A percentile compares a stretch with the other conserved stretches of the same genome.
Conservation (phyloP, 2,888 invertebrate species). For the Tupiocoris notatus region DNA sequence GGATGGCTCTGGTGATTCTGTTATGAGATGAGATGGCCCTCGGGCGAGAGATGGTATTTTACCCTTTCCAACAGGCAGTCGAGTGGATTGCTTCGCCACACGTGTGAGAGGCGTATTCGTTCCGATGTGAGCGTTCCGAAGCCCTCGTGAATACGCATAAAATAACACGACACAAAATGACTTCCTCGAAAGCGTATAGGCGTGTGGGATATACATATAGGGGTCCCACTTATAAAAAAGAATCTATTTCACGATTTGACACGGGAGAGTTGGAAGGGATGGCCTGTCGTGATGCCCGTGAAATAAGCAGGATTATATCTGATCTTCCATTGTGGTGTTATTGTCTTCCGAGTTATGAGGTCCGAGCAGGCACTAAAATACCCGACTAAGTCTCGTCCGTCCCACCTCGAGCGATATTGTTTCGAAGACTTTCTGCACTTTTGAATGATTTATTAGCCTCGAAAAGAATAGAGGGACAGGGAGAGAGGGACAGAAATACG, state of each 20-base stretch:
- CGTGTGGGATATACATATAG: too few species aligned
- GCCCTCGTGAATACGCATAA: constrained; percentile 32
- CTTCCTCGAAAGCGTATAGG: too few species aligned
- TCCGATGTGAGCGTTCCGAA: background rate
- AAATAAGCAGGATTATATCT: constrained; percentile 33
- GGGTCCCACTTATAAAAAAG: constrained; percentile 6
- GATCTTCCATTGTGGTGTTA: constrained; percentile 22
- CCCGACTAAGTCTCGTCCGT: background rate
- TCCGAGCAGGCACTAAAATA: background rate
- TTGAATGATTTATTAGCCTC: constrained; percentile 37
- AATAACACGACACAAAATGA: constrained; percentile 28
- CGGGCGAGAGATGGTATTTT: constrained; percentile 18
- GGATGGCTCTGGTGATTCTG: constrained; percentile 1
- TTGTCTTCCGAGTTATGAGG: background rate
- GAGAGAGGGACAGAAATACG: background rate
- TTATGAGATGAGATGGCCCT: constrained; percentile 25
- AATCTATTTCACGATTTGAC: constrained; percentile 37
- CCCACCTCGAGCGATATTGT: background rate
- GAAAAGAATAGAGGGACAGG: background rate
- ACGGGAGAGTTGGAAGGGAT: constrained; percentile 8
- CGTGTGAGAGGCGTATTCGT: background rate
- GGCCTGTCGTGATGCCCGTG: constrained; percentile 24
- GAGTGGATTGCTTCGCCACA: constrained; percentile 6
- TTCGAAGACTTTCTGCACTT: background rate
- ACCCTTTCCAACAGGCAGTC: constrained; percentile 13